Percentiles rank a stretch among this genome's conserved stretches.
These are phyloP conservation scores for Chrysotoxum bicinctum DNA, from an alignment of 2,888 invertebrate genomes.

Conservation along the genomic window DNA sequence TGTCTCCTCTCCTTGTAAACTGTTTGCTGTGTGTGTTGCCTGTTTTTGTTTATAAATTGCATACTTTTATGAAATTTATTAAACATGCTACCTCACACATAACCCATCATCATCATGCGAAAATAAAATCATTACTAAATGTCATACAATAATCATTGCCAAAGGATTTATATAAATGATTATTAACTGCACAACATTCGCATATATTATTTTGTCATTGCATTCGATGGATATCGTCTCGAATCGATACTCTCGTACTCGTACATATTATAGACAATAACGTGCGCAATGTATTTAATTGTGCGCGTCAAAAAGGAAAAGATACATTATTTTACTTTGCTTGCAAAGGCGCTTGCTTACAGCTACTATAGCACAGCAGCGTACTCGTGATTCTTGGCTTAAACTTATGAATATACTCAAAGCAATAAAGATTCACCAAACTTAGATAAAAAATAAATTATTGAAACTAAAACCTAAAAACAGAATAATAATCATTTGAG, in stretches of 20 bases:
- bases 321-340: constrained; percentile 59
- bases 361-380: no score
- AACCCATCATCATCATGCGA: constrained; percentile 70
- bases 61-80: constrained; percentile 65
- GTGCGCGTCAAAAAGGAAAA: constrained; percentile 56
- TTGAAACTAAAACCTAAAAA: constrained; percentile 40
- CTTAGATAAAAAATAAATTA: constrained; percentile 49
- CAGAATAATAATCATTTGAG: constrained; percentile 54
- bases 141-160: constrained; percentile 69
- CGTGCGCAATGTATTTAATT: constrained; percentile 51
- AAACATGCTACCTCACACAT: constrained; percentile 71
- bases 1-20: neutral
- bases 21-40: neutral
- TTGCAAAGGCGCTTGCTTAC: neutral
- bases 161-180: constrained; percentile 71
- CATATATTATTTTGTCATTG: constrained; percentile 57
- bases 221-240: neutral
- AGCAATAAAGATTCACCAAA: constrained; percentile 38
- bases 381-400: constrained; percentile 33
- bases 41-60: constrained; percentile 50
- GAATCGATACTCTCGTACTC: neutral
- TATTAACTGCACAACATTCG: constrained; percentile 71
- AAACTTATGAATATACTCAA: neutral
- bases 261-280: constrained; percentile 19
- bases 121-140: constrained; percentile 72